Percentiles rank a stretch among this genome's conserved stretches.
Conservation (phyloP, 2,888 invertebrate genomes). For the Lycophotia porphyrea region DNA sequence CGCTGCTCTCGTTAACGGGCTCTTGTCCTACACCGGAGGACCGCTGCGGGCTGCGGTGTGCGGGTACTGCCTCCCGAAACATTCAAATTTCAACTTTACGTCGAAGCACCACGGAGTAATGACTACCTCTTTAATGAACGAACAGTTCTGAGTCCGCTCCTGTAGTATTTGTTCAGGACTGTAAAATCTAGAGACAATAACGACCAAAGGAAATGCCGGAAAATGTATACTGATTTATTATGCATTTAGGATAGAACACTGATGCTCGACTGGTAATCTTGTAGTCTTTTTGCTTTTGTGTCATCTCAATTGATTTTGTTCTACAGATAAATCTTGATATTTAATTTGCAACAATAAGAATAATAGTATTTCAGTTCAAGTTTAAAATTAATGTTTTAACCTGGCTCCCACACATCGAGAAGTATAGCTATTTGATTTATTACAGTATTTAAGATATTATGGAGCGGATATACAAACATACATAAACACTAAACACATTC, state of each 20-base stretch:
- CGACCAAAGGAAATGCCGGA: constrained; percentile 69
- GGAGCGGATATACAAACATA: constrained; percentile 36
- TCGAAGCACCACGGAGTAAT: constrained; percentile 26
- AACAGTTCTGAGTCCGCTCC: constrained; percentile 49
- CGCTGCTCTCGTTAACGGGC: constrained; percentile 80
- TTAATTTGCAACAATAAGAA: constrained; percentile 3
- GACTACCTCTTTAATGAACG: neutral
- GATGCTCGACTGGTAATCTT: neutral
- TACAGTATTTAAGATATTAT: constrained; percentile 49
- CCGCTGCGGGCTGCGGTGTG: constrained; percentile 60
- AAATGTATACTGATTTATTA: constrained; percentile 64
- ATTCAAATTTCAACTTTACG: constrained; percentile 63
- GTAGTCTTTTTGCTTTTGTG: constrained; percentile 23
- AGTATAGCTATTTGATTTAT: constrained; percentile 29
- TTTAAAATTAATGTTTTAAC: constrained; percentile 37
- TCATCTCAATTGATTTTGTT: constrained; percentile 1
- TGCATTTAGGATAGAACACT: constrained; percentile 58
- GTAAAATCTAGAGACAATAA: constrained; percentile 71
- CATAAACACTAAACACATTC: constrained; percentile 34
- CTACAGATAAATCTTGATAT: constrained; percentile 8
- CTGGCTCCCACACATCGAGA: constrained; percentile 18
- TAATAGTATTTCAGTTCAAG: neutral
- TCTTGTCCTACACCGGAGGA: constrained; percentile 75
- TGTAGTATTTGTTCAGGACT: constrained; percentile 72
- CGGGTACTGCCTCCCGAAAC: constrained; percentile 70